A percentile compares a stretch with the other conserved stretches of the same genome.
phyloP scores from a whole-genome alignment of 2,888 invertebrate species.

The Cephus pygmeus region DNA sequence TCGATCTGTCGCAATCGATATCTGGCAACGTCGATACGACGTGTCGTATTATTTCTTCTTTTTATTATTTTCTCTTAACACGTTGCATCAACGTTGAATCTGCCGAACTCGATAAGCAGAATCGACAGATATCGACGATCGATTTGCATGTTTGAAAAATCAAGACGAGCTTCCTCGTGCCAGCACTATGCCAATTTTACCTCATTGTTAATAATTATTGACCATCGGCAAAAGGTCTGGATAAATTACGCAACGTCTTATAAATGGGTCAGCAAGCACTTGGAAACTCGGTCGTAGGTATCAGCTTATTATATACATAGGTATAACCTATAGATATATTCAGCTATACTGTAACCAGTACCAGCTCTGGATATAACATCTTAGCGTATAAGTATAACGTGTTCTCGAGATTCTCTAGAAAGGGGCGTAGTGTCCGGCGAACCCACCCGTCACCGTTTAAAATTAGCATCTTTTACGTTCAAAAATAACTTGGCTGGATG shows the following conservation, averaged over 20 bases:
- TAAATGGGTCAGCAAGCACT: background rate
- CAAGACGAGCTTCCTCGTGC: background rate
- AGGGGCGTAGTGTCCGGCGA: background rate
- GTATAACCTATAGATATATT: background rate
- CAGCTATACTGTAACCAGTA: background rate
- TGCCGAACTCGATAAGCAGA: background rate
- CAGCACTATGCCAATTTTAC: background rate
- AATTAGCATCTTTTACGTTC: slow-evolving; percentile 61
- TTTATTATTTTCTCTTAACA: background rate
- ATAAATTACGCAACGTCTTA: background rate
- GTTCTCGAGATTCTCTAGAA: slow-evolving; percentile 3
- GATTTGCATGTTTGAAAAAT: background rate
- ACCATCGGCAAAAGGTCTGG: background rate
- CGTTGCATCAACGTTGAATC: background rate
- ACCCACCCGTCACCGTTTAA: slow-evolving; percentile 44
- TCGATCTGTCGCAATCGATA: background rate
- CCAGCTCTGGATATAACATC: background rate
- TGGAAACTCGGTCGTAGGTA: background rate
- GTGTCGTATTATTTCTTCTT: background rate
- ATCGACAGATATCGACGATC: background rate
- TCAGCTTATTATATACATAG: background rate
- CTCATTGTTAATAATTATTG: background rate
- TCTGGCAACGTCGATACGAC: background rate
- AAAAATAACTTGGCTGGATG: slow-evolving; percentile 59
- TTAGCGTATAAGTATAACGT: background rate